phyloP scores from a whole-genome alignment of 2,113 vertebrate genomes.

The Merops nubicus region DNA sequence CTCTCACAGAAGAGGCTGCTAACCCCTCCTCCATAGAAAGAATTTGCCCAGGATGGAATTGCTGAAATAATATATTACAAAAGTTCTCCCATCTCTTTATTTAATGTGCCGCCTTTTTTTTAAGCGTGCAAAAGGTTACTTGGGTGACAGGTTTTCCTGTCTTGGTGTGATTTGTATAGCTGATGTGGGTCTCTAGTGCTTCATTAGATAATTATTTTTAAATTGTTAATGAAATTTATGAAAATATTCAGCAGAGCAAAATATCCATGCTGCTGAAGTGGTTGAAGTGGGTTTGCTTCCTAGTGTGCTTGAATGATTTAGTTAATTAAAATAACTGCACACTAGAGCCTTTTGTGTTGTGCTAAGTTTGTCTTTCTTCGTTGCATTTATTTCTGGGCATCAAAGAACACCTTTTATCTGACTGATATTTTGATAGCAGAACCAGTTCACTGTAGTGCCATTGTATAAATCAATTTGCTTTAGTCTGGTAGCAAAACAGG shows the following conservation, averaged over 20 bases:
- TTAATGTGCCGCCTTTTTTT: background rate
- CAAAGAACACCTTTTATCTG: background rate
- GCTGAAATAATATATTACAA: background rate
- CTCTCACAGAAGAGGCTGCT: background rate
- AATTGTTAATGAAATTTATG: background rate
- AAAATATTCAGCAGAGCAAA: background rate
- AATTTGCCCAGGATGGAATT: accelerated
- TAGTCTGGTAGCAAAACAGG: background rate
- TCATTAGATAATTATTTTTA: background rate
- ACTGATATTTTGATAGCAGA: background rate
- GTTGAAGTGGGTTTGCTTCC: background rate
- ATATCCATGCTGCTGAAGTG: background rate
- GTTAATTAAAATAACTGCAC: background rate
- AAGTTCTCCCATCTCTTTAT: background rate
- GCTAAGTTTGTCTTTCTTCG: background rate
- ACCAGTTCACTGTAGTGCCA: background rate
- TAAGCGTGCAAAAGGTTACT: background rate
- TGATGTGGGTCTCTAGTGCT: background rate
- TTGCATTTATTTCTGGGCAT: background rate
- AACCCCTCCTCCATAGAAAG: background rate
- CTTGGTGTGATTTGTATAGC: background rate
- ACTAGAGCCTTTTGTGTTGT: background rate
- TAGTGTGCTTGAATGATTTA: background rate
- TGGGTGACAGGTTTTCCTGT: background rate
- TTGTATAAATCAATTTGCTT: background rate